These are phyloP conservation scores for Kryptopterus vitreolus DNA, from an alignment of 2,797 vertebrate species.

Conservation along the genomic window DNA sequence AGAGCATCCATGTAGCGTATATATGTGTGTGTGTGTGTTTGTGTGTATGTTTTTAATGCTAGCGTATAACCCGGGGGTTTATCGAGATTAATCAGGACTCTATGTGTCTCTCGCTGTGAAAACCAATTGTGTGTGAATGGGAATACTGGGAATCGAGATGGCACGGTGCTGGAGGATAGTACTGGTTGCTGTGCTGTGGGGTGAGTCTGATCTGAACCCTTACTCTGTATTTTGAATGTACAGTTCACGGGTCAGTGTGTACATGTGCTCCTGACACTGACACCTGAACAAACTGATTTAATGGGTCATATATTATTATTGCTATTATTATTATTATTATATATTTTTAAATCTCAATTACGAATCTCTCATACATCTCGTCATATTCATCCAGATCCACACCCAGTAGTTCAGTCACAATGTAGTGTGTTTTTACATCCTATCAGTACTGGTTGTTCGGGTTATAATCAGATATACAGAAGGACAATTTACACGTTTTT, in stretches of 20 bases:
- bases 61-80: no score
- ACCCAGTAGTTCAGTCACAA: no score
- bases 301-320: no score
- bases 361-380: background rate
- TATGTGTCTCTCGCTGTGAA: constrained; percentile 15
- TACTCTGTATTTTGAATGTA: background rate
- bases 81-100: background rate
- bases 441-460: background rate
- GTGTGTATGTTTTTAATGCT: background rate
- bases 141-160: constrained; percentile 52
- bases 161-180: constrained; percentile 60
- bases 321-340: no score
- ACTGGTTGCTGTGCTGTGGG: constrained; percentile 65
- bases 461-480: background rate
- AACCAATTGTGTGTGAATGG: constrained; percentile 9
- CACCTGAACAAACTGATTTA: background rate
- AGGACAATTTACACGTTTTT: no score
- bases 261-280: background rate
- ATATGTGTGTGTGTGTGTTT: background rate
- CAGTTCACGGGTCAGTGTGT: background rate
- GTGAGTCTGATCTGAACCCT: constrained; percentile 65
- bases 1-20: background rate
- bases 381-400: background rate
- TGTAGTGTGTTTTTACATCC: background rate
- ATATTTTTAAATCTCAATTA: background rate